Evolutionary conservation across 2,797 vertebrate species (phyloP).

Genomic region (Anguilla megastoma): DNA sequence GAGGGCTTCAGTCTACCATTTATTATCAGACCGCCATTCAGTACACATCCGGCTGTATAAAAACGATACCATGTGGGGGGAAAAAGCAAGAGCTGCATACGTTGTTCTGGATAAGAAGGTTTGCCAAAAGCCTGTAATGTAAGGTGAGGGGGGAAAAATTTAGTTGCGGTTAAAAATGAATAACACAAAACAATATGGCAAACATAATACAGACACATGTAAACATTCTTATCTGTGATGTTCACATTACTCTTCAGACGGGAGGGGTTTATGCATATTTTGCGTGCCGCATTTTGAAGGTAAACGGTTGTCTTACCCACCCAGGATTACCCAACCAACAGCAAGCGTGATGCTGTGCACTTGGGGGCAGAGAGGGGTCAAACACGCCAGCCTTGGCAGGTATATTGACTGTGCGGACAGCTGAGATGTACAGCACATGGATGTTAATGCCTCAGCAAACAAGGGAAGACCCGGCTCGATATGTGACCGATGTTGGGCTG

Average conservation of each 20-base stretch:
- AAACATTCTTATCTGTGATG: background rate
- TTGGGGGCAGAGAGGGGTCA: background rate
- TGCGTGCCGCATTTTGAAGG: background rate
- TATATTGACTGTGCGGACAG: background rate
- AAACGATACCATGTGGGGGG: too few relatives aligned
- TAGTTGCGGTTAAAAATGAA: background rate
- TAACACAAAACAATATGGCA: background rate
- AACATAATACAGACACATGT: background rate
- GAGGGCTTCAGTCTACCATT: background rate
- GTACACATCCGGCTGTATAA: too few relatives aligned
- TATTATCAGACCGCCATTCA: too few relatives aligned
- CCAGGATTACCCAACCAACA: background rate
- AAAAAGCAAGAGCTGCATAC: too few relatives aligned
- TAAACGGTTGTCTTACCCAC: background rate
- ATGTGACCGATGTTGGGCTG: background rate
- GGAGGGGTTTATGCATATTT: background rate
- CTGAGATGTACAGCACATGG: background rate
- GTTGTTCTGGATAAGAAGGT: too few relatives aligned
- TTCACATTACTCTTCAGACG: background rate
- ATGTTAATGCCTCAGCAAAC: slow-evolving; percentile 13
- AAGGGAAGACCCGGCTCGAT: background rate
- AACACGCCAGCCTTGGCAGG: background rate
- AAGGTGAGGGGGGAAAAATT: too few relatives aligned
- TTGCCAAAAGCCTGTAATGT: too few relatives aligned
- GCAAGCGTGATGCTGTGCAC: background rate